Evolutionary conservation across 92 coral and sea anemone species (phyloP).

Genomic region (Blastomussa wellsi): DNA sequence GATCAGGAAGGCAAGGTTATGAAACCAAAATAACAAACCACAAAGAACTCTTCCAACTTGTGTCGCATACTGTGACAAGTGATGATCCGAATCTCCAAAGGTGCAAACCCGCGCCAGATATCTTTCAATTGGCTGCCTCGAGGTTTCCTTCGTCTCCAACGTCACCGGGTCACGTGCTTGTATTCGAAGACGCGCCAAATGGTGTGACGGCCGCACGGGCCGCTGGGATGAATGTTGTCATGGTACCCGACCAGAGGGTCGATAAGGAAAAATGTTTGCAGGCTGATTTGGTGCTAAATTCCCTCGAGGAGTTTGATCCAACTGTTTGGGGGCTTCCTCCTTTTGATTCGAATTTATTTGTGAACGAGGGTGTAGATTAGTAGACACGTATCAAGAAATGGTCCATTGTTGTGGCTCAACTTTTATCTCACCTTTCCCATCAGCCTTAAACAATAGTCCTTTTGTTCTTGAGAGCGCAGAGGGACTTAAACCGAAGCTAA

Average conservation of each 20-base stretch:
- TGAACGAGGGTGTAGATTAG: background rate
- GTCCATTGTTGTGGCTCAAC: too few relatives aligned
- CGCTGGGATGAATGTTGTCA: conserved; percentile 93
- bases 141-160: conserved; percentile 72
- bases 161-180: conserved; percentile 81
- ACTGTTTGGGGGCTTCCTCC: conserved; percentile 87
- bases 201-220: conserved; percentile 91
- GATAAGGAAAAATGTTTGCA: conserved; percentile 68
- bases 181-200: conserved; percentile 97
- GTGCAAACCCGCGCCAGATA: conserved; percentile 94
- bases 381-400: too few relatives aligned
- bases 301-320: conserved; percentile 87
- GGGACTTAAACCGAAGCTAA: too few relatives aligned
- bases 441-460: too few relatives aligned
- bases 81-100: conserved; percentile 88
- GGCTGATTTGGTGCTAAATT: conserved; percentile 68
- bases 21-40: conserved; percentile 70
- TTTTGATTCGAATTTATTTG: conserved; percentile 11
- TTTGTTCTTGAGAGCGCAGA: too few relatives aligned
- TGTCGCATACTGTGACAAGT: conserved; percentile 82
- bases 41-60: conserved; percentile 54
- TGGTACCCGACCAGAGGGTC: conserved; percentile 85
- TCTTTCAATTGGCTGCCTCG: conserved; percentile 79
- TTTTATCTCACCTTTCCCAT: too few relatives aligned
- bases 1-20: conserved; percentile 71